Conservation (phyloP, 2,113 vertebrate species). For the Brachyhypopomus occidentalis region DNA sequence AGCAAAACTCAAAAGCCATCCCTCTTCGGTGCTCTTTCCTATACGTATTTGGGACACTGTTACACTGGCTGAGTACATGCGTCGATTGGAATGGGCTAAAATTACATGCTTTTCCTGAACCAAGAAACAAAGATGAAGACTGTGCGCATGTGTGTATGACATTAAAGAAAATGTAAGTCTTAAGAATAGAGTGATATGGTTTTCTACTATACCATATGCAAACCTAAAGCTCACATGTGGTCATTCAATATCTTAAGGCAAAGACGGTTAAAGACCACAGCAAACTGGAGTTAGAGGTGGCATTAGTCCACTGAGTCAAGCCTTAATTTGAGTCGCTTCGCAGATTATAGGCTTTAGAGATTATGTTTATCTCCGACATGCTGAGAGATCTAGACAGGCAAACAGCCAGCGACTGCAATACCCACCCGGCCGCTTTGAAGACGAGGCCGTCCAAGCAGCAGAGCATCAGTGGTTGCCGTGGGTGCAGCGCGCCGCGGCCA, state of each 20-base stretch:
- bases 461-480: no score
- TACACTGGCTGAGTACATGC: not conserved
- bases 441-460: conserved; percentile 69
- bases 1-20: not conserved
- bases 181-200: no score
- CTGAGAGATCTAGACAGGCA: conserved; percentile 74
- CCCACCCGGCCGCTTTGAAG: conserved; percentile 68
- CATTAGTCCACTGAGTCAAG: conserved; percentile 24
- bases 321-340: conserved; percentile 22
- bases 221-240: not conserved
- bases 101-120: no score
- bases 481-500: no score
- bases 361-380: conserved; percentile 66
- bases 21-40: not conserved
- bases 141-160: no score
- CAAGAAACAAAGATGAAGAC: no score
- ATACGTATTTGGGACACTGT: no score
- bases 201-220: no score
- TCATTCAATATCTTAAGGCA: not conserved
- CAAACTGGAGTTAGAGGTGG: not conserved
- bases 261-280: not conserved
- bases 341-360: conserved; percentile 5
- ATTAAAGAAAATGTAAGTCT: no score
- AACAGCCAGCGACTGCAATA: conserved; percentile 66
- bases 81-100: not conserved